Base-by-base conservation (phyloP, 2,797 vertebrate species). In the Podarcis lilfordi region DNA sequence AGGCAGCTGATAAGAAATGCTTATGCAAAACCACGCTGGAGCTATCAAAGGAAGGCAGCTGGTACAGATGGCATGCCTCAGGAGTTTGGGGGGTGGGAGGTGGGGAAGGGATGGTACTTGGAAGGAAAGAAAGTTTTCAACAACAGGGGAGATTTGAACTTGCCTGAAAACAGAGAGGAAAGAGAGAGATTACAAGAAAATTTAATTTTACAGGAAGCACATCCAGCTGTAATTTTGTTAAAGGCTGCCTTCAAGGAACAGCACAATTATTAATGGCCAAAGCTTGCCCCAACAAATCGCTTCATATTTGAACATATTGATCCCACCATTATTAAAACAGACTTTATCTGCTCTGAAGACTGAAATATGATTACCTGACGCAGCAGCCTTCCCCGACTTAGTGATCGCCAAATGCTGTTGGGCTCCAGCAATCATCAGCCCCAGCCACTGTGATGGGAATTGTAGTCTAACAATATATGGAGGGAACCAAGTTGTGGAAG, bases 161-260 rank as follows among this genome's bases (percentile, higher is more conserved):
- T 45, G 69, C 69, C 50, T 75, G 61, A 32, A n/a, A 89, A 85
- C 69, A 79, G 87, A 37, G 29, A 35, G 9, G 55, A 74, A 43
- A 45, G n/a, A 40, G 11, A 71, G 74, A 75, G 78, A 80, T 66
- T 85, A 89, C 61, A 75, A 68, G 29, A 81, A 75, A 68, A 93
- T 80, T 87, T 89, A 90, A 92, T 95, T 94, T 95, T 77, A 86
- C 85, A 82, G 90, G 90, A 91, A 91, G 93, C 79, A 93, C 91
- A 86, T 50, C 75, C 85, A 84, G 64, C 77, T 71, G 81, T 89
- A 92, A 95, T 89, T 91, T 85, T 94, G 88, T 89, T 91, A 92
- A 86, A 94, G 76, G 68, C 61, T 91, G 71, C 88, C 91, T 94
- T 93, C 85, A 87, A 92, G 90, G 92, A 82, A 90, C 77, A 66